A percentile compares a stretch with the other conserved stretches of the same genome.
These are phyloP conservation scores for Cerastis leucographa DNA, from an alignment of 2,888 invertebrate genomes.

Conservation along the genomic window DNA sequence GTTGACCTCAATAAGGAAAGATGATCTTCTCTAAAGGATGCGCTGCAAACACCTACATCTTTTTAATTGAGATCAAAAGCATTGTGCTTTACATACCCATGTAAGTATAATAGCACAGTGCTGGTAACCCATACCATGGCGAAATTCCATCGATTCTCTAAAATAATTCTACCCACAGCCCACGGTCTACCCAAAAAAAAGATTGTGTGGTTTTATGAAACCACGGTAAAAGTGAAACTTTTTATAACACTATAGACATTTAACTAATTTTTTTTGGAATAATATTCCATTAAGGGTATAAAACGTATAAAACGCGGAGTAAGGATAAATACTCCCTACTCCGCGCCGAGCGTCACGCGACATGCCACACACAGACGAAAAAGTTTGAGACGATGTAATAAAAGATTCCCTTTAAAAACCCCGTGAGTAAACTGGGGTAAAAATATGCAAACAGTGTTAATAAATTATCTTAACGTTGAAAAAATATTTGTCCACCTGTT, in stretches of 20 bases:
- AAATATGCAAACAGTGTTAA: slow-evolving; percentile 40
- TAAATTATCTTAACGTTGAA: slow-evolving; percentile 66
- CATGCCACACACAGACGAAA: no score
- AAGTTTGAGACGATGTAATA: no score
- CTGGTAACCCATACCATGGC: background rate
- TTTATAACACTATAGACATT: no score
- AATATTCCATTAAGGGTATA: no score
- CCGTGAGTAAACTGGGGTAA: background rate
- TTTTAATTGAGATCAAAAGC: background rate
- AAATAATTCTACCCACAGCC: background rate
- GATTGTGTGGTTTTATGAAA: no score
- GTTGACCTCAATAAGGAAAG: background rate
- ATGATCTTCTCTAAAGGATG: no score
- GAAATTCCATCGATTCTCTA: background rate
- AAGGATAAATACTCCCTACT: no score
- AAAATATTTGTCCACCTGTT: slow-evolving; percentile 71
- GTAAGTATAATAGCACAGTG: background rate
- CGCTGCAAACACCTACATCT: background rate
- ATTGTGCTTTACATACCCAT: background rate
- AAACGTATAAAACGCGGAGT: no score
- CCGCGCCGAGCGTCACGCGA: no score
- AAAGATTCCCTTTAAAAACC: no score
- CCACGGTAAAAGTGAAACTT: no score
- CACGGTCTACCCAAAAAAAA: background rate
- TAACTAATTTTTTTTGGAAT: no score